Evolutionary conservation across 2,888 invertebrate species (phyloP).

Genomic region (Chrysotoxum bicinctum): DNA sequence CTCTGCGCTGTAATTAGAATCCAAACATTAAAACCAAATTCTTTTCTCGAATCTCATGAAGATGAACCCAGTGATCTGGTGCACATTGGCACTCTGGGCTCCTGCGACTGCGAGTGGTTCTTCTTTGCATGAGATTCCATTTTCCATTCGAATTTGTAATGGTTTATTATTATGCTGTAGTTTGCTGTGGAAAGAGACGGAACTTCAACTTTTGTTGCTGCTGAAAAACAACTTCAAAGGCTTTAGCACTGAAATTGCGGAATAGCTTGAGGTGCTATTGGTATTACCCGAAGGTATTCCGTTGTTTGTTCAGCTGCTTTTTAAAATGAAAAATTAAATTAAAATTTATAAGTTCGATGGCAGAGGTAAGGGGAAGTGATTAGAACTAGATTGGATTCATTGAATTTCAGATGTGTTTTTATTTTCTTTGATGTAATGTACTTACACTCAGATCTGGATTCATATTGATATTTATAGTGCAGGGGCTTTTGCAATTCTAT

Average conservation of each 20-base stretch:
- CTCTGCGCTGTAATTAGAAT: constrained; percentile 69
- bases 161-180: constrained; percentile 58
- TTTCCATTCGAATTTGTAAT: constrained; percentile 70
- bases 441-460: neutral
- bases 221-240: neutral
- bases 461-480: neutral
- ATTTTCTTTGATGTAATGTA: neutral
- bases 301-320: constrained; percentile 28
- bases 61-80: constrained; percentile 68
- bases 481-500: too few relatives aligned
- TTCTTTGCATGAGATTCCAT: constrained; percentile 55
- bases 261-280: constrained; percentile 68
- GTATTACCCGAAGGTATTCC: constrained; percentile 56
- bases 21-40: constrained; percentile 70
- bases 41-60: constrained; percentile 63
- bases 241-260: constrained; percentile 29
- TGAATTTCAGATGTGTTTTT: neutral
- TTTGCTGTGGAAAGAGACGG: neutral
- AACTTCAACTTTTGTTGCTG: neutral
- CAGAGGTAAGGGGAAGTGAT: neutral
- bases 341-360: constrained; percentile 12
- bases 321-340: constrained; percentile 27
- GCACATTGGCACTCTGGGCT: constrained; percentile 38
- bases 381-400: constrained; percentile 10
- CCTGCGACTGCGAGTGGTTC: constrained; percentile 6